Evolutionary conservation across 1,140 invertebrate species (phyloP), one percentile per base, ranked within the genome.

Genomic region (Drosophila busckii): DNA sequence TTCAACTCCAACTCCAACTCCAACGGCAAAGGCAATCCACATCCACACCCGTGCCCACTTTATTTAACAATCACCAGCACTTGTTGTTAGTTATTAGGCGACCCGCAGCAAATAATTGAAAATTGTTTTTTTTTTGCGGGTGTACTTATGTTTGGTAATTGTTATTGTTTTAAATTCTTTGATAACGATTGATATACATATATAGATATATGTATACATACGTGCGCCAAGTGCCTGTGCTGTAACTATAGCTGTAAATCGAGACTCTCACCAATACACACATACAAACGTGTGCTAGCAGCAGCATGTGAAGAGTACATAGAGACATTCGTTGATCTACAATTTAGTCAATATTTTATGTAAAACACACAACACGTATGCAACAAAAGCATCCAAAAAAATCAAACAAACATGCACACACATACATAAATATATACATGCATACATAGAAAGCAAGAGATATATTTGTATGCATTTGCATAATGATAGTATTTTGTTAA

Each of bases 271-370:
- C 20, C n/a, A 15, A 25, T 22, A 29, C 16, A 44, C 15, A 29
- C 12, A 52, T 16, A 42, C 16, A 49, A n/a, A n/a, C n/a, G n/a
- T n/a, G n/a, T n/a, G n/a, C n/a, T n/a, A n/a, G n/a, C n/a, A n/a
- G n/a, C n/a, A n/a, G n/a, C 29, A 37, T 16, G 52, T 53, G 53
- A 45, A 68, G 55, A 71, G 56, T 60, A 38, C 60, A 69, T 62
- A 76, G n/a, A n/a, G 70, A 76, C 75, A 80, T 82, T 80, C 68
- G 73, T 73, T 78, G 68, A 80, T 82, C 73, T 78, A 82, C 75
- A 80, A 73, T 69, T 69, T 80, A 78, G 73, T 78, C 73, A 80
- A 80, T 80, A 70, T 60, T 71, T 73, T 62, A 66, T 66, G 32
- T 61, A 68, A 64, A 70, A 61, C 34, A 19, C n/a, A 34, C 17